phyloP scores from a whole-genome alignment of 2,888 invertebrate species.

The Chrysomela aeneicollis region DNA sequence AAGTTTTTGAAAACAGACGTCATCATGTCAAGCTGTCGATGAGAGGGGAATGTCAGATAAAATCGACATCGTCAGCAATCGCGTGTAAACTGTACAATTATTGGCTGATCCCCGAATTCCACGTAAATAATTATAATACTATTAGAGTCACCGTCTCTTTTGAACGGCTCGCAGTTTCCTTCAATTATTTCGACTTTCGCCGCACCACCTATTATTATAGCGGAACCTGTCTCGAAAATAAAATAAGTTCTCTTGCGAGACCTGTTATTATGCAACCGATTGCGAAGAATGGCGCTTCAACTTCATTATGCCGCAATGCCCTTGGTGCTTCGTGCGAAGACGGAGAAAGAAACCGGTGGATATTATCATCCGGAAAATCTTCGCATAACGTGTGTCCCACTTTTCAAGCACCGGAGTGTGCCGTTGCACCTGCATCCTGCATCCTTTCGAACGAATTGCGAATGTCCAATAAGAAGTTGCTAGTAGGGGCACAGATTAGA shows the following conservation, averaged over 20 bases:
- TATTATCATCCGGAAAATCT: not conserved
- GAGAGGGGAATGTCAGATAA: too few species aligned
- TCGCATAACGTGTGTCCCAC: not conserved
- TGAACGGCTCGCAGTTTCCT: not conserved
- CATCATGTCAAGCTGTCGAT: too few species aligned
- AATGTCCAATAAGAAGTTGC: too few species aligned
- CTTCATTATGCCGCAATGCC: not conserved
- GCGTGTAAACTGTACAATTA: too few species aligned
- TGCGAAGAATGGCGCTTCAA: conserved; percentile 1
- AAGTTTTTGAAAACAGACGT: too few species aligned
- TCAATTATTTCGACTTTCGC: not conserved
- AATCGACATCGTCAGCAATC: not conserved
- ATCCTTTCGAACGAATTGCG: not conserved
- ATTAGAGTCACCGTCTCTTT: not conserved
- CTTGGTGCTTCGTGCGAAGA: not conserved
- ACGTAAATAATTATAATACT: not conserved
- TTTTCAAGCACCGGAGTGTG: not conserved
- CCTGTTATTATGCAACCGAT: conserved; percentile 1
- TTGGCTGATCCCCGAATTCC: not conserved
- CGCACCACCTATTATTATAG: not conserved
- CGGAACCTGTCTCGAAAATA: not conserved
- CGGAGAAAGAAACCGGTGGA: not conserved
- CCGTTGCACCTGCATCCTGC: not conserved
- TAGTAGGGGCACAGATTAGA: too few species aligned
- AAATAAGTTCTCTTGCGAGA: not conserved